Evolutionary conservation across 2,113 vertebrate species (phyloP).

Genomic region (Coptodon bakossiorum): DNA sequence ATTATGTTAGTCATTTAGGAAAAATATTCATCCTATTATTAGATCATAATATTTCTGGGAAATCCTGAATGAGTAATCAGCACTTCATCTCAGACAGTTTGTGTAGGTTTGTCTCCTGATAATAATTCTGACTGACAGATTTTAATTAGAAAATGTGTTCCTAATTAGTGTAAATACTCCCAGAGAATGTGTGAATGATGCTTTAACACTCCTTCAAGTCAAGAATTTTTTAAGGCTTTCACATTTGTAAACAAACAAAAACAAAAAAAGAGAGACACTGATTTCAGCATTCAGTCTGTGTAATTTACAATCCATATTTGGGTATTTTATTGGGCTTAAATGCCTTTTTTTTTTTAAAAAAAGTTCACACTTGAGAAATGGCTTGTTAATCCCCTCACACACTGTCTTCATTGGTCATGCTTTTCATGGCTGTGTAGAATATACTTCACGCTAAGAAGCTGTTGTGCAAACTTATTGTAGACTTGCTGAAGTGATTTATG

Average conservation of each 20-base stretch:
- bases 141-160: neutral
- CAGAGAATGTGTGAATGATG: neutral
- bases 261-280: neutral
- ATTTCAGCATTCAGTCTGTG: neutral
- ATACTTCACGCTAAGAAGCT: neutral
- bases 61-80: neutral
- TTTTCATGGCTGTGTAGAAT: neutral
- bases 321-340: neutral
- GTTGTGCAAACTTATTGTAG: neutral
- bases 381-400: neutral
- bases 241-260: neutral
- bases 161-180: neutral
- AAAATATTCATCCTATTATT: neutral
- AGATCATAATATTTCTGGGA: neutral
- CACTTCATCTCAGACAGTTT: neutral
- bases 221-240: neutral
- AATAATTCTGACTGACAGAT: neutral
- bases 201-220: neutral
- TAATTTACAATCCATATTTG: neutral
- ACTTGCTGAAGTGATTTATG: neutral
- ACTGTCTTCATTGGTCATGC: neutral
- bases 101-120: neutral
- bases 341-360: neutral
- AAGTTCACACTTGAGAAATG: neutral
- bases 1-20: neutral